phyloP scores from a whole-genome alignment of 1,140 invertebrate species.

The Gryon sp. region DNA sequence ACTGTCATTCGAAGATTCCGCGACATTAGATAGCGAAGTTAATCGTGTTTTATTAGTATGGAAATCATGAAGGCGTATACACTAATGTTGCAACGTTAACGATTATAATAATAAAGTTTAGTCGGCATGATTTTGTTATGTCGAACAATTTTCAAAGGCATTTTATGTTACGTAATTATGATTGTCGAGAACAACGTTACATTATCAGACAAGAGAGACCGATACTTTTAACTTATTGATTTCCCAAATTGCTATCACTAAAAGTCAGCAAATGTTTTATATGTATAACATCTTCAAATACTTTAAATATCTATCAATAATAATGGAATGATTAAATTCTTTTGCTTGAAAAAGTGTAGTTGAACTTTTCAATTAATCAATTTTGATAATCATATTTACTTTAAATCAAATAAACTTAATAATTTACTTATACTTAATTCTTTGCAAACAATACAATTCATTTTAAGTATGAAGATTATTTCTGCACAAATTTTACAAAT shows the following conservation, averaged over 20 bases:
- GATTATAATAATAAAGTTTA: constrained; percentile 19
- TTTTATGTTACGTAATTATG: constrained; percentile 8
- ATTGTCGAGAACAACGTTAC: constrained; percentile 10
- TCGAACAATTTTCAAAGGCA: constrained; percentile 14
- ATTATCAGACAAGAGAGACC: constrained; percentile 1
- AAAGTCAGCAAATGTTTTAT: too few species aligned
- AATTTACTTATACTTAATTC: too few species aligned
- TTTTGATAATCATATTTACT: too few species aligned
- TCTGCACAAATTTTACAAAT: too few species aligned
- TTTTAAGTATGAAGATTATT: too few species aligned
- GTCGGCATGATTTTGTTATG: constrained; percentile 21
- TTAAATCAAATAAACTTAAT: too few species aligned
- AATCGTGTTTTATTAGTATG: not conserved
- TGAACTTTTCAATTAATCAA: too few species aligned
- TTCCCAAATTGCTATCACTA: constrained; percentile 4
- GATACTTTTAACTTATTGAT: not conserved
- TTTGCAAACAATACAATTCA: too few species aligned
- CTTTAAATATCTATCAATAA: not conserved
- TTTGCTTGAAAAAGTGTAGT: too few species aligned
- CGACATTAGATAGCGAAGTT: not conserved
- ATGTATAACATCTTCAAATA: too few species aligned
- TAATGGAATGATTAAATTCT: too few species aligned
- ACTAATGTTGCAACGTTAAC: constrained; percentile 7
- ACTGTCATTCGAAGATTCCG: not conserved
- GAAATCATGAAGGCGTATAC: not conserved